A percentile compares a stretch with the other conserved stretches of the same genome.
phyloP scores from a whole-genome alignment of 64 coral and sea anemone species.

The Platygyra sinensis region DNA sequence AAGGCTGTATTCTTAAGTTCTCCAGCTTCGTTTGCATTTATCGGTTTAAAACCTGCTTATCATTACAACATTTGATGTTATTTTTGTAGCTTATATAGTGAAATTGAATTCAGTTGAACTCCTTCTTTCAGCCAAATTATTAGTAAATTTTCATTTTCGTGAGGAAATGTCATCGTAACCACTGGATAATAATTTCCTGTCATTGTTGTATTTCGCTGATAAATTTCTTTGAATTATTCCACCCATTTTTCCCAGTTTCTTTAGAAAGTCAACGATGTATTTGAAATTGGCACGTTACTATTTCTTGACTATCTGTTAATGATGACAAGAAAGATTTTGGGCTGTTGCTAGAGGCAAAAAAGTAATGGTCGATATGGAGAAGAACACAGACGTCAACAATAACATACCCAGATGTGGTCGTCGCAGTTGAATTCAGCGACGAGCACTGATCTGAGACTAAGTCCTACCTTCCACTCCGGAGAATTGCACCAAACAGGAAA shows the following conservation, averaged over 20 bases:
- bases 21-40: not conserved
- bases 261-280: constrained; percentile 14
- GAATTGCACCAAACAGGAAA: not conserved
- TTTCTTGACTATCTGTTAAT: not conserved
- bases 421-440: not conserved
- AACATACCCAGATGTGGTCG: not conserved
- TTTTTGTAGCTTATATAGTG: not conserved
- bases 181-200: not conserved
- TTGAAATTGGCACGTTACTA: constrained; percentile 9
- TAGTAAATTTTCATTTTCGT: not conserved
- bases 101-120: not conserved
- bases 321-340: not conserved
- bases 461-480: constrained; percentile 22
- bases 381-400: not conserved
- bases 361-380: not conserved
- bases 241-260: not conserved
- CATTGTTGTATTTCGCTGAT: not conserved
- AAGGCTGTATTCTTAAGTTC: not conserved
- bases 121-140: not conserved
- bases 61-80: not conserved
- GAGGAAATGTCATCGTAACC: not conserved
- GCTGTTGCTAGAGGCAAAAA: not conserved
- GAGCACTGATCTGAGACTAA: not conserved
- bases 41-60: not conserved
- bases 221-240: not conserved